Evolutionary conservation across 2,888 invertebrate genomes (phyloP), one percentile per base, ranked within the genome.

Genomic region (Caenorhabditis panamensis): DNA sequence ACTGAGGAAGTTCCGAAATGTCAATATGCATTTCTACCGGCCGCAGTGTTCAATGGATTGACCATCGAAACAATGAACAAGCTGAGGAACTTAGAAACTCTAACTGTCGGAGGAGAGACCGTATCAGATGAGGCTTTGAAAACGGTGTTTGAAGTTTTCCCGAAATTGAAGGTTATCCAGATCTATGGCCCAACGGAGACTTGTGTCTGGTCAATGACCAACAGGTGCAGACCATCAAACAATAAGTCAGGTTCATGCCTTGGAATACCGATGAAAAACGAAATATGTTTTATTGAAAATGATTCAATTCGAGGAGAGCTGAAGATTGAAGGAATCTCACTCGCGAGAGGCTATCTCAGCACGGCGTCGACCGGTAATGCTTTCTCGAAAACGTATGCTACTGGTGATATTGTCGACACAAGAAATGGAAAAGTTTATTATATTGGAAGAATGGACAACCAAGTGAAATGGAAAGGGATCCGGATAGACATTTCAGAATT

Each of bases 141-240:
- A 31, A 61, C 47, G 18, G 54, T 37, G 4, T 67, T 72, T 44
- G 24, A 18, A 41, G 0, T 20, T 1, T n/a, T 11, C 20, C 64
- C 54, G 2, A 26, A 59, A 1, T 13, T 64, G 16, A 53, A 26
- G 53, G 24, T 78, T 4, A 54, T 77, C 8, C 88, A 89, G 61
- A 89, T 89, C 28, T 89, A 88, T 66, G 89, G 89, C 11, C 89
- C 89, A 6, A 87, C 89, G 0, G 89, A 89, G 49, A 76, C 82
- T n/a, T 88, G 88, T 49, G 76, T 89, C 18, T 89, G 89, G 89
- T 79, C 82, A 1, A 36, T 82, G 16, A 84, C 83, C 16, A 82
- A 83, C 56, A 22, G 76, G 20, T 82, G 82, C 49, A 79, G 82
- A n/a, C 44, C 58, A 8, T 37, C 51, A 1, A 41, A 18, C 16